A percentile compares a stretch with the other conserved stretches of the same genome.
These are phyloP conservation scores for Ochropleura plecta DNA, from an alignment of 2,888 invertebrate species.

Conservation along the genomic window DNA sequence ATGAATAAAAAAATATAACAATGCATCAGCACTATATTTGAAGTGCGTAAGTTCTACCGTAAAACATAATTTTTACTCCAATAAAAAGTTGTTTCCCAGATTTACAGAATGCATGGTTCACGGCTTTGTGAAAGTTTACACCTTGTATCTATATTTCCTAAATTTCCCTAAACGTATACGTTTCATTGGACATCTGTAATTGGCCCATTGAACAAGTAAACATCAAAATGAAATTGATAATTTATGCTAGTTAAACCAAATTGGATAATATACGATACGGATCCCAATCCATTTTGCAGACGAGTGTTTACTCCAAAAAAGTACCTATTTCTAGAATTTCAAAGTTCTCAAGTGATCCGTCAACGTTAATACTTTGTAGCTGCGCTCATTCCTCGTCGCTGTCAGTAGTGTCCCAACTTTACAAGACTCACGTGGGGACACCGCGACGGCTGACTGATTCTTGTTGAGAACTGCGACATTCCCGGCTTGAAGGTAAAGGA, in stretches of 20 bases:
- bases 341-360: slow-evolving; percentile 19
- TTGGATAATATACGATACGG: background rate
- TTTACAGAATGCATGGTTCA: no score
- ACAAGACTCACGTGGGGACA: slow-evolving; percentile 54
- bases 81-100: no score
- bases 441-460: slow-evolving; percentile 70
- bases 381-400: slow-evolving; percentile 30
- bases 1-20: no score
- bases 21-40: no score
- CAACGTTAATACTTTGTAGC: slow-evolving; percentile 20
- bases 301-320: background rate
- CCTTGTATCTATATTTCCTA: no score
- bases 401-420: slow-evolving; percentile 55
- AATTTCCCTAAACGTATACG: no score
- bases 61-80: no score
- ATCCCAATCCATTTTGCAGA: background rate
- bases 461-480: slow-evolving; percentile 68
- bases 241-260: background rate
- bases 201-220: no score
- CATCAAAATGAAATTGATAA: no score
- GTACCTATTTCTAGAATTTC: background rate
- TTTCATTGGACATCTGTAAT: no score
- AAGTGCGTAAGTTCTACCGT: no score
- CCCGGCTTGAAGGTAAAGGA: slow-evolving; percentile 34
- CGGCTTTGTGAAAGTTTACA: no score